A percentile compares a stretch with the other conserved stretches of the same genome.
Evolutionary conservation across 1,140 invertebrate species (phyloP).

Genomic region (Andricus grossulariae): DNA sequence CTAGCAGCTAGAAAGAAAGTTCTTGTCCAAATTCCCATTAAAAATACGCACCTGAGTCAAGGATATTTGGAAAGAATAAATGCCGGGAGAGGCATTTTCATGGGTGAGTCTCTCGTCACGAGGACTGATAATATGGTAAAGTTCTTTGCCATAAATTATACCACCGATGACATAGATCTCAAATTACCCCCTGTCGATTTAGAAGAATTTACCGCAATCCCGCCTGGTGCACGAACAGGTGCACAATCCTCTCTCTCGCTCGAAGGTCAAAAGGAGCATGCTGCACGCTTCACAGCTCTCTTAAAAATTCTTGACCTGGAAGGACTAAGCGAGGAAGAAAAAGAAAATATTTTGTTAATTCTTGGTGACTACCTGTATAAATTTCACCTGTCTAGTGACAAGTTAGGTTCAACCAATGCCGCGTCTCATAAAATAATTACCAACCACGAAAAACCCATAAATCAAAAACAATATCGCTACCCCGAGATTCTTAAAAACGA

Average conservation of each 20-base stretch:
- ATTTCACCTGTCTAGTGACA: background rate
- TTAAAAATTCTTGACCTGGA: background rate
- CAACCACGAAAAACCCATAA: conserved; percentile 38
- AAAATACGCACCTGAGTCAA: background rate
- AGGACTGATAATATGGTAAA: too few species aligned
- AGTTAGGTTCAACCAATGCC: conserved; percentile 28
- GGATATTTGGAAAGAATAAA: background rate
- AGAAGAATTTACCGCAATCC: background rate
- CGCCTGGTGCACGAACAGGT: too few species aligned
- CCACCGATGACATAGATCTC: too few species aligned
- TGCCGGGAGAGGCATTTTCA: background rate
- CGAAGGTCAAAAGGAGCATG: background rate
- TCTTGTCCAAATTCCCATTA: background rate
- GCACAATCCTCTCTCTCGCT: too few species aligned
- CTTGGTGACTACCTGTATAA: background rate
- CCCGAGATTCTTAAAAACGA: conserved; percentile 43
- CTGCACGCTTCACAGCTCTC: background rate
- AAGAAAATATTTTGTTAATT: background rate
- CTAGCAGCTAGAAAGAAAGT: background rate
- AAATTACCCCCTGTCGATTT: too few species aligned
- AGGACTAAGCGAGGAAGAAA: background rate
- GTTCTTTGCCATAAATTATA: too few species aligned
- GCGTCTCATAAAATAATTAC: conserved; percentile 43
- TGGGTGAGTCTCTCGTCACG: too few species aligned
- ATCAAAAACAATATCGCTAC: conserved; percentile 49